Evolutionary conservation across 2,113 vertebrate genomes (phyloP), one percentile per base, ranked within the genome.

Genomic region (Nannobrachium achirus): DNA sequence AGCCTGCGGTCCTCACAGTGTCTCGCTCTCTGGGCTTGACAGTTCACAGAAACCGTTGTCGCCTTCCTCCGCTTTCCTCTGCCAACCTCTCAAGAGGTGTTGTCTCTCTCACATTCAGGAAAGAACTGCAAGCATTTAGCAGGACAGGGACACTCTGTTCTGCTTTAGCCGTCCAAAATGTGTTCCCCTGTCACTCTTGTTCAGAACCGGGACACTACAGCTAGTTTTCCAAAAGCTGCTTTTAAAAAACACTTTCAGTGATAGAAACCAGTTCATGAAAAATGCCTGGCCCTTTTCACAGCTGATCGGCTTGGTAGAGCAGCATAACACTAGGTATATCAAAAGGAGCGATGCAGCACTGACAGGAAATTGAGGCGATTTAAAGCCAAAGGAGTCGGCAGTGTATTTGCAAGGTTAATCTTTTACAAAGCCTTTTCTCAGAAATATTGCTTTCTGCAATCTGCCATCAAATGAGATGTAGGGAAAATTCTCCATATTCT

Each of bases 111-210:
- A 55, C 20, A 8, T 60, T 70, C 4, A n/a, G 1, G 4, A 49
- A 45, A 75, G 25, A 79, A 68, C 53, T 52, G 50, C 61, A 69
- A 60, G 38, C 57, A 70, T 78, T 33, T 57, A 76, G 51, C 66
- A 64, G 66, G 63, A 81, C 58, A 3, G 45, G 74, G 73, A 82
- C 73, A 59, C 75, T 81, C 74, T 86, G 85, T 81, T 41, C 76
- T 25, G 73, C 40, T 8, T 61, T 71, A 15, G 3, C 48, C 33
- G 25, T 58, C 11, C 42, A 63, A 33, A 80, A 79, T 69, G 66
- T 63, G 50, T 68, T 33, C 63, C 72, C 56, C 6, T 33, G 3
- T 1, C 51, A 38, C 49, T 66, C 1, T 66, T 81, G 58, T 80
- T 79, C 72, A 33, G 45, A 15, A 57, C 48, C 70, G 25, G 58